A percentile compares a stretch with the other conserved stretches of the same genome.
phyloP scores from a whole-genome alignment of 2,888 invertebrate species.

The Ptychoptera contaminata region DNA sequence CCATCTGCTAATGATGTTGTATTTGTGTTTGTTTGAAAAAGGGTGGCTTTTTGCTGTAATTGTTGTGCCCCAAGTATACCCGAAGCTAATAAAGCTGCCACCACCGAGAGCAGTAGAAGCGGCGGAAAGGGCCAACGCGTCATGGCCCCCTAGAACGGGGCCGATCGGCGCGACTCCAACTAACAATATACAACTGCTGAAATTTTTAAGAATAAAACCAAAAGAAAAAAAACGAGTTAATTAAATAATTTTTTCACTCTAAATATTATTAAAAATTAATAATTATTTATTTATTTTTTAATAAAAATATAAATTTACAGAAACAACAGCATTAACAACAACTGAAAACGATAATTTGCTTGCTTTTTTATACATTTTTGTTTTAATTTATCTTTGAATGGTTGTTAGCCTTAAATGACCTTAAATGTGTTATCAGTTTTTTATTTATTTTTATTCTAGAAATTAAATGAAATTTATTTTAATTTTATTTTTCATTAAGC shows the following conservation, averaged over 20 bases:
- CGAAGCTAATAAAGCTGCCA: constrained; percentile 35
- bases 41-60: constrained; percentile 12
- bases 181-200: constrained; percentile 33
- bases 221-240: no score
- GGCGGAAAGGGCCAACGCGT: constrained; percentile 37
- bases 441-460: no score
- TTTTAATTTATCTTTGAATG: no score
- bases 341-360: neutral
- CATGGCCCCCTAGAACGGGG: constrained; percentile 36
- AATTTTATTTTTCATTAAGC: no score
- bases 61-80: constrained; percentile 29
- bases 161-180: constrained; percentile 44
- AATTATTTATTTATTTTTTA: neutral
- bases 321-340: neutral
- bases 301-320: neutral
- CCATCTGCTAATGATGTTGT: no score
- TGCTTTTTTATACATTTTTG: neutral
- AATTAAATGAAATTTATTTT: no score
- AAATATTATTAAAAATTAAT: no score
- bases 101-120: constrained; percentile 48
- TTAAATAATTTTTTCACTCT: no score
- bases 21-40: no score
- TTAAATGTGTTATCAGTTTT: no score
- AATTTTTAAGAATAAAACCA: constrained; percentile 14
- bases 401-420: no score